Evolutionary conservation across 37 sponge, comb jelly and placozoan genomes (phyloP), one percentile per base, ranked within the genome.

Genomic region (Geodia barretti): DNA sequence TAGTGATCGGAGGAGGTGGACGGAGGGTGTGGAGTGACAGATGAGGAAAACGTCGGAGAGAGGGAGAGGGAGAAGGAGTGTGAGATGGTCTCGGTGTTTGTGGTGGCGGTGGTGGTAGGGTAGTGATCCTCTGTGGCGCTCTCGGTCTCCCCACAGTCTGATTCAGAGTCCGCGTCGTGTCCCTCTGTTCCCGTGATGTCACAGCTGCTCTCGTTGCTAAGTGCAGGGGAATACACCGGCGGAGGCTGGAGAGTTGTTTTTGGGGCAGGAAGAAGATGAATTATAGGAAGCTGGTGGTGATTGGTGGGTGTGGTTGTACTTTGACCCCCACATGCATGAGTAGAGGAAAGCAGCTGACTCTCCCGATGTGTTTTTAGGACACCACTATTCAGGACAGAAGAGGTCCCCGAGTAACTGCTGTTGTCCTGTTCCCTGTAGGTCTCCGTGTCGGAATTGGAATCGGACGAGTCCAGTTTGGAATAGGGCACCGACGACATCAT

Each of bases 151-250:
- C 58, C 64, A 58, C 47, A 68, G 38, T 70, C 71, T 21, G 83
- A 73, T 39, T 77, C 77, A 1, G 70, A 68, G 61, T 69, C 85
- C 0, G 85, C 72, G 4, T 84, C 85, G 61, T 73, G 40, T 8
- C 82, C 63, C 1, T 68, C 33, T 3, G 70, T 29, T 20, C 70
- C 70, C 9, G 7, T 38, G 21, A 72, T 80, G 24, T 70, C 71
- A 17, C 25, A 26, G 41, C 68, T 42, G 68, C 79, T 79, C 67
- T 73, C 74, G 74, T 82, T 66, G 67, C 83, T 82, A 40, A 65
- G n/a, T 36, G 14, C 54, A 7, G 14, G 11, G 14, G 54, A 47
- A 17, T 7, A 47, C 11, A 47, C 14, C 14, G 54, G 14, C 7
- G 11, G 7, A 17, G 54, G 54, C 54, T 47, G 7, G 7, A 47